Evolutionary conservation across 2,888 invertebrate species (phyloP).

Genomic region (Hipparchia semele): DNA sequence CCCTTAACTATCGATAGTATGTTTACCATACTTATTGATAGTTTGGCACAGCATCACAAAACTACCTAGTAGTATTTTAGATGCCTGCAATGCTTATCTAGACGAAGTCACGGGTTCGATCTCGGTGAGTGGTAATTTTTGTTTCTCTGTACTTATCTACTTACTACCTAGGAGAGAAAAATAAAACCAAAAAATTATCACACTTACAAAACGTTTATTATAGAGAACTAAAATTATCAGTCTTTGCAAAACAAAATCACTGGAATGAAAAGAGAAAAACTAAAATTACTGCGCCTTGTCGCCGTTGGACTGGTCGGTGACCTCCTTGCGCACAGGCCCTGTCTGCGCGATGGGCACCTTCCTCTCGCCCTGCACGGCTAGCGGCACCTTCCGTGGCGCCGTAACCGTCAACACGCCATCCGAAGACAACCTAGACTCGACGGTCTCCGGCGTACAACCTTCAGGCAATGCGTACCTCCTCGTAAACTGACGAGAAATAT

Average conservation of each 20-base stretch:
- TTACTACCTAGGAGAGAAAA: neutral
- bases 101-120: too few species aligned
- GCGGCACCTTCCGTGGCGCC: conserved; percentile 79
- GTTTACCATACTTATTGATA: too few species aligned
- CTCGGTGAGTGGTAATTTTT: too few species aligned
- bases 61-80: too few species aligned
- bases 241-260: conserved; percentile 16
- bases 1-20: too few species aligned
- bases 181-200: conserved; percentile 15
- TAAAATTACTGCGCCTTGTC: conserved; percentile 52
- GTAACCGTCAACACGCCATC: conserved; percentile 89
- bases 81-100: too few species aligned
- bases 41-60: too few species aligned
- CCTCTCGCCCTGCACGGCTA: conserved; percentile 72
- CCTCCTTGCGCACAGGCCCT: conserved; percentile 81
- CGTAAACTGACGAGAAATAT: conserved; percentile 88
- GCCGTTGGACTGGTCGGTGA: conserved; percentile 76
- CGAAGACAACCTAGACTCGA: conserved; percentile 88
- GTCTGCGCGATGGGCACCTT: conserved; percentile 84
- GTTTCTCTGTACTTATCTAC: too few species aligned
- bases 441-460: conserved; percentile 86
- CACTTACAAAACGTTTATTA: conserved; percentile 16
- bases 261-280: conserved; percentile 21
- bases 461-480: conserved; percentile 90
- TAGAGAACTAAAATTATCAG: conserved; percentile 23